Base-by-base conservation (phyloP, 2,888 invertebrate species). In the Drosophila bunnanda region DNA sequence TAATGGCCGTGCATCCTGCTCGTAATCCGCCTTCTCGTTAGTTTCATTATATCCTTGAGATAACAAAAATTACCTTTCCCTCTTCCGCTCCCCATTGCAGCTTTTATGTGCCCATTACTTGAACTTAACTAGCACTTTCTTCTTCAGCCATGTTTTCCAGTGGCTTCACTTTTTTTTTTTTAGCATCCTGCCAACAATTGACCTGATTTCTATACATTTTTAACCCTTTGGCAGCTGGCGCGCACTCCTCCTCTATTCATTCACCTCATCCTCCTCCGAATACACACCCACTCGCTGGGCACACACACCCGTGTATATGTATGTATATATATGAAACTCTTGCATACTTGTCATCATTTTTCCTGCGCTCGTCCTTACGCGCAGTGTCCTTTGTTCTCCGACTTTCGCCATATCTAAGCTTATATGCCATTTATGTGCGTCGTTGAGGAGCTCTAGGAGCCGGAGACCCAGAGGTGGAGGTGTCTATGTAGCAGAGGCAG, bases 191-290 rank as follows among this genome's bases (percentile, higher is more conserved):
- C 79, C 56, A 72, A 77, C 86, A 89, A 90, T 90, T 86, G 86
- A 86, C 86, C 86, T 89, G 85, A 89, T 89, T 86, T 75, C 50
- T 65, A 62, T 66, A 88, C 77, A 74, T 90, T 76, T 72, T 78
- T 86, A 89, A 89, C 88, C 90, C 85, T 83, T 86, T 84, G 85
- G 75, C 70, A 74, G 62, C 75, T 39, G 28, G 17, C 28, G 28
- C 46, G 44, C 12, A 36, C 72, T 62, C 43, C 76, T 48, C 28
- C 46, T 52, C 46, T 52, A 69, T 52, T 34, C 60, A 58, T 60
- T 46, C 61, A 61, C 72, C 70, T 50, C 69, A 66, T 57, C 36
- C 43, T 22, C 43, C 17, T 5, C 28, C n/a, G 13, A 20, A 25
- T 17, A 46, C 69, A 39, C 34, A 50, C 46, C 38, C 64, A 34